Evolutionary conservation across 2,888 invertebrate genomes (phyloP).

Genomic region (Coronaproctus castanopsis): DNA sequence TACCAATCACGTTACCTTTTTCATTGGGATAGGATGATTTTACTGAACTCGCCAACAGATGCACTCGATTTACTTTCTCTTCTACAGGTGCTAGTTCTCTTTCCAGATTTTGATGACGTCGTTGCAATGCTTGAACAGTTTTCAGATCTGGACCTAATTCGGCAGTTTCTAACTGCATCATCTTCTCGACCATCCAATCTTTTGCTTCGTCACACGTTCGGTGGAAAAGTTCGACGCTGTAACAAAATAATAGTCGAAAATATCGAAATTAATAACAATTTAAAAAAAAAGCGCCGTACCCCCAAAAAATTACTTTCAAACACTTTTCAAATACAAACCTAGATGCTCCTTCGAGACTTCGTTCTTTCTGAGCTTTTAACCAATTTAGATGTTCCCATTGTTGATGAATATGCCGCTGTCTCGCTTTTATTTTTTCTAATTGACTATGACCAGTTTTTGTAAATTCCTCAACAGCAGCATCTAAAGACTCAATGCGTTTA

Average conservation of each 20-base stretch:
- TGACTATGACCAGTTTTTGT: conserved; percentile 69
- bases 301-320: not conserved
- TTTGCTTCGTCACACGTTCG: conserved; percentile 89
- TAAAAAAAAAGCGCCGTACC: too few species aligned
- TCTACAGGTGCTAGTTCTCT: conserved; percentile 82
- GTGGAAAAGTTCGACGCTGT: conserved; percentile 80
- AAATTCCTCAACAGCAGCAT: conserved; percentile 67
- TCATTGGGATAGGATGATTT: conserved; percentile 84
- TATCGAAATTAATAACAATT: not conserved
- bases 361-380: conserved; percentile 73
- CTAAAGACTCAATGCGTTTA: conserved; percentile 73
- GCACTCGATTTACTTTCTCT: conserved; percentile 78
- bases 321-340: conserved; percentile 29
- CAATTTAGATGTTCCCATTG: conserved; percentile 74
- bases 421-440: conserved; percentile 49
- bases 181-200: conserved; percentile 95
- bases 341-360: conserved; percentile 74
- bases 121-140: conserved; percentile 75
- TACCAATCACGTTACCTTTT: conserved; percentile 56
- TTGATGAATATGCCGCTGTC: conserved; percentile 65
- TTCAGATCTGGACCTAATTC: conserved; percentile 66
- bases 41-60: conserved; percentile 70
- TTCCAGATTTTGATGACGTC: conserved; percentile 80
- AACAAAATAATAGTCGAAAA: conserved; percentile 5
- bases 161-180: conserved; percentile 61